Base-by-base conservation (phyloP, 2,888 invertebrate genomes). In the Hermaeophaga mercurialis region DNA sequence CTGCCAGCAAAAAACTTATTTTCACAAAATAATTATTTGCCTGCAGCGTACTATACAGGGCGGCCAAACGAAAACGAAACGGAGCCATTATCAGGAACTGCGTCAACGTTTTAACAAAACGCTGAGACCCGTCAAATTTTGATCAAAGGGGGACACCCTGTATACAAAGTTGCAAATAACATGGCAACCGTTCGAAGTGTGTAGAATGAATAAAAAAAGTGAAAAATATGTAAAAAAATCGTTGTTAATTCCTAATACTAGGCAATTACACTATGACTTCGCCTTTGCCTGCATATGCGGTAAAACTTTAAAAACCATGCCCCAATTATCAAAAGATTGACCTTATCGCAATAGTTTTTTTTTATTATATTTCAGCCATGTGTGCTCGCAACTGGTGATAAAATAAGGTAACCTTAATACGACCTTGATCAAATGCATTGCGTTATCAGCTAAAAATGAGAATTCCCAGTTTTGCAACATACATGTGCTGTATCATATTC, bases 281-380 rank as follows among this genome's bases (percentile, higher is more conserved):
- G 43, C 15, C 26, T 43, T 43, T 26, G 43, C 43, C 24, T 43
- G 43, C 43, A 43, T n/a, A n/a, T 1, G 5, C 17, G 9, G 7
- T 8, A 36, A n/a, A 24, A 43, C 24, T 7, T 43, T 24, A 9
- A 14, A 12, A 19, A 8, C 15, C 15, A 18, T 12, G 41, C 41
- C 41, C 41, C 22, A 41, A 41, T 41, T 24, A 26, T 24, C 36
- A 26, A 43, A 24, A 43, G 43, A 43, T 43, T 14, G 43, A 43
- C 43, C 43, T 43, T 43, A 43, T 45, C 33, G 33, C 33, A 19
- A 44, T 31, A 31, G 31, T 31, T 45, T 31, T 31, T 31, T 18
- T 14, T 17, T n/a, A 11, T 45, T n/a, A 9, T 18, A 8, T 39
- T 19, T 22, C 8, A 11, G 22, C 17, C 22, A 41, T 41, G 22